These are phyloP conservation scores for Dasypogon diadema DNA, from an alignment of 2,888 invertebrate species.

Conservation along the genomic window DNA sequence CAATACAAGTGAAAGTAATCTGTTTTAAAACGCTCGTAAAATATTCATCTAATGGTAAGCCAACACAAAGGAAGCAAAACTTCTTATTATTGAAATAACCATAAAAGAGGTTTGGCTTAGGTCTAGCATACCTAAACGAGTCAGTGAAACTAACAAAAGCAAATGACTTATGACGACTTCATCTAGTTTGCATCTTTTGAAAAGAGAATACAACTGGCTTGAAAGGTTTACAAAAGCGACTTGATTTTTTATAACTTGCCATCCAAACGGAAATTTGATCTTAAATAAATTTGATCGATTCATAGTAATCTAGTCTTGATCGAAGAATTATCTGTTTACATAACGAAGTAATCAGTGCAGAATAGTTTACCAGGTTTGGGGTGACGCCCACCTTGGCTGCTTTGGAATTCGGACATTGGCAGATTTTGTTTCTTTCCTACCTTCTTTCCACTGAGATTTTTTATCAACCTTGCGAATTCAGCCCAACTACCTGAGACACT, in stretches of 20 bases:
- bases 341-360: constrained; percentile 51
- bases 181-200: not conserved
- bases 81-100: not conserved
- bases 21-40: not conserved
- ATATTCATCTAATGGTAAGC: not conserved
- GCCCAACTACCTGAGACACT: constrained; percentile 17
- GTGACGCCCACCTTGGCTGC: constrained; percentile 50
- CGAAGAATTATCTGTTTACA: constrained; percentile 4
- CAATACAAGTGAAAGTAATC: constrained; percentile 22
- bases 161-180: not conserved
- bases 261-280: not conserved
- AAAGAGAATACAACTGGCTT: not conserved
- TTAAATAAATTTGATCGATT: not conserved
- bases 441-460: constrained; percentile 8
- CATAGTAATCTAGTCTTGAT: not conserved
- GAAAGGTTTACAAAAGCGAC: not conserved
- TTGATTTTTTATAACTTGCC: constrained; percentile 6
- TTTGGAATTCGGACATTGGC: not conserved
- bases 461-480: not conserved
- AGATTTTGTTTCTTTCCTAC: not conserved
- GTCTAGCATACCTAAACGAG: not conserved
- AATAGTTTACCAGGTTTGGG: constrained; percentile 25
- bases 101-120: not conserved
- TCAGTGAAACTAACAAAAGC: constrained; percentile 6
- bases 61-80: constrained; percentile 11